Conservation (phyloP, 2,797 vertebrate genomes). For the Cryptoprocta ferox region DNA sequence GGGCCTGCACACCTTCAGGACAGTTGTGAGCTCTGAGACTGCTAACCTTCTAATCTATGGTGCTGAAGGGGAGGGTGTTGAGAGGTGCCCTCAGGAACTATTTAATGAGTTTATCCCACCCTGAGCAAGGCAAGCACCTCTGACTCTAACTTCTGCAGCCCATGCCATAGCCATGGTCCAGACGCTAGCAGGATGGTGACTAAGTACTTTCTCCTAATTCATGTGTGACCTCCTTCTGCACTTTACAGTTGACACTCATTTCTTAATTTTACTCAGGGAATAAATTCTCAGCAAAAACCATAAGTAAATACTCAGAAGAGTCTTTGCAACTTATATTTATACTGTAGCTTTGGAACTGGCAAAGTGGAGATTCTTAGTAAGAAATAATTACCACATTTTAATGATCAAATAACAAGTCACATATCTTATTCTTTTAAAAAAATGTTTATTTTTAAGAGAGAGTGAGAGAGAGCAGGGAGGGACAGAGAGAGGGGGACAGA, state of each 20-base stretch:
- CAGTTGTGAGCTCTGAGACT: neutral
- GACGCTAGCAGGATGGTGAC: neutral
- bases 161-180: rapidly evolving
- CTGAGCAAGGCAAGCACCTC: neutral
- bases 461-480: too few species aligned
- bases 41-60: neutral
- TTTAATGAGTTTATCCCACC: neutral
- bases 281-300: neutral
- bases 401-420: neutral
- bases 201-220: neutral
- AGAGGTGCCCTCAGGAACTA: neutral
- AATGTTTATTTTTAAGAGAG: too few species aligned
- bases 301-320: neutral
- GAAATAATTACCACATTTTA: neutral
- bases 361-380: neutral
- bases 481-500: too few species aligned
- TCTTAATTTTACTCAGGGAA: neutral
- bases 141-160: neutral
- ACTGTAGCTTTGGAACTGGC: neutral
- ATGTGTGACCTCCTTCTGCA: neutral
- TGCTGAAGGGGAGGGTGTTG: too few species aligned
- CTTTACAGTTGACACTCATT: neutral
- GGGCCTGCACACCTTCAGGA: too few species aligned
- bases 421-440: neutral
- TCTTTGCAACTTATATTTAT: neutral